Percentiles rank a stretch among this genome's conserved stretches.
phyloP scores from a whole-genome alignment of 1,140 invertebrate species.

The Microvelia longipes region DNA sequence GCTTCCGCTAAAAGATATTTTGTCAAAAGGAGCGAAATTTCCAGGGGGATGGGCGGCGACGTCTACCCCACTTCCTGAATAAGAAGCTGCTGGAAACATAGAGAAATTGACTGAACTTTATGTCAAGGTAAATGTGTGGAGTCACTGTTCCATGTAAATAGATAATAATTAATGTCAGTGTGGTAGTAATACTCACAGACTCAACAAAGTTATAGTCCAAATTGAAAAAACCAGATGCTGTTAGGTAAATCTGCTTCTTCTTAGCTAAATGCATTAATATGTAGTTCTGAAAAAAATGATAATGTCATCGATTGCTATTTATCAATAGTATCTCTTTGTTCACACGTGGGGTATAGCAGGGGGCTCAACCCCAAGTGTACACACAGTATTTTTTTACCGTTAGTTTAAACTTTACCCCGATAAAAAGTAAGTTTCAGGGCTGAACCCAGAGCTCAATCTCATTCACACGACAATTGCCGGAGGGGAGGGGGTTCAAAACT shows the following conservation, averaged over 20 bases:
- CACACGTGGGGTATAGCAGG: neutral
- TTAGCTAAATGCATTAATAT: neutral
- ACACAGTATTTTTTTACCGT: neutral
- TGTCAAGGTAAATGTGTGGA: neutral
- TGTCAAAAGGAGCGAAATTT: too few species aligned
- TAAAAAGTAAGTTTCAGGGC: too few species aligned
- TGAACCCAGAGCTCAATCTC: too few species aligned
- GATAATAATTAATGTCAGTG: neutral
- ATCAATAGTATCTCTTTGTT: neutral
- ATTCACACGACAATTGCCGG: too few species aligned
- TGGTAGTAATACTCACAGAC: neutral
- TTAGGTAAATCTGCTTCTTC: neutral
- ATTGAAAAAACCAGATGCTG: neutral
- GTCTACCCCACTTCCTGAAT: too few species aligned
- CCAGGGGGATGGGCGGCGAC: too few species aligned
- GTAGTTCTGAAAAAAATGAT: neutral
- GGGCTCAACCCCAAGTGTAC: neutral
- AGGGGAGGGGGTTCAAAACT: too few species aligned
- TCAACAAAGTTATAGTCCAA: neutral
- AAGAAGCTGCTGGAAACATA: too few species aligned
- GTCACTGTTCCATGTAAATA: neutral
- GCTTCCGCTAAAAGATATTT: too few species aligned
- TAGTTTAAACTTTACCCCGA: neutral
- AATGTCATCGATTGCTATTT: too few species aligned
- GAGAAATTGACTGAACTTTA: too few species aligned